Percentiles rank a stretch among this genome's conserved stretches.
Conservation (phyloP, 2,888 invertebrate species). For the Platerodrilus igneus region DNA sequence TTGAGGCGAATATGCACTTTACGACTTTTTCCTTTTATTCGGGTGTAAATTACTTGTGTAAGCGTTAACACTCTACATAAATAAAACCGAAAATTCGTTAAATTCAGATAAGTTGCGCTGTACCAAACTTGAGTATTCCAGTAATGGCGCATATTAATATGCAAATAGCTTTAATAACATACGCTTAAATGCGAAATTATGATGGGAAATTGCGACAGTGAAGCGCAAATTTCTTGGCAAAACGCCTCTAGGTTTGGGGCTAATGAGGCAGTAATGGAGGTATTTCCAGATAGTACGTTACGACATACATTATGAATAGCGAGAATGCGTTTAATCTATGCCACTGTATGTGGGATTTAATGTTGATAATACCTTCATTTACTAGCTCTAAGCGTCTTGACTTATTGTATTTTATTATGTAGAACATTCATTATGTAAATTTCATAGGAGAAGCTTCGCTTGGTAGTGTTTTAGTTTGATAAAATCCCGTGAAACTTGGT, state of each 20-base stretch:
- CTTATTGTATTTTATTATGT: conserved; percentile 15
- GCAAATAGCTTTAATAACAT: conserved; percentile 17
- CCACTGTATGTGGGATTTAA: conserved; percentile 24
- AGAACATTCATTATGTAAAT: no score
- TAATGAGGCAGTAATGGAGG: conserved; percentile 22
- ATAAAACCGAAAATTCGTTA: no score
- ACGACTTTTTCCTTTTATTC: no score
- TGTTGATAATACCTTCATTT: conserved; percentile 25
- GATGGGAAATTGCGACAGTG: conserved; percentile 14
- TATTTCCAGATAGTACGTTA: conserved; percentile 27
- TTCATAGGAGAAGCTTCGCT: no score
- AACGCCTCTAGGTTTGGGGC: conserved; percentile 15
- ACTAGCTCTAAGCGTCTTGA: conserved; percentile 21
- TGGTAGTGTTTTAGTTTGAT: no score
- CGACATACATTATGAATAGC: conserved; percentile 27
- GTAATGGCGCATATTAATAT: no score
- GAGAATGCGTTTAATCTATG: conserved; percentile 28
- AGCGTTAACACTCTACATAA: no score
- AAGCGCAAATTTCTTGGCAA: conserved; percentile 18
- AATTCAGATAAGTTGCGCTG: no score
- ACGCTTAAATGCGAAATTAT: conserved; percentile 18
- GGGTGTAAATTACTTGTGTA: no score
- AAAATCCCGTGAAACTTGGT: conserved; percentile 1
- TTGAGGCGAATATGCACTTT: neutral
- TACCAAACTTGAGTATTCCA: no score